phyloP scores from a whole-genome alignment of 2,113 vertebrate genomes.

The Strigops habroptila region DNA sequence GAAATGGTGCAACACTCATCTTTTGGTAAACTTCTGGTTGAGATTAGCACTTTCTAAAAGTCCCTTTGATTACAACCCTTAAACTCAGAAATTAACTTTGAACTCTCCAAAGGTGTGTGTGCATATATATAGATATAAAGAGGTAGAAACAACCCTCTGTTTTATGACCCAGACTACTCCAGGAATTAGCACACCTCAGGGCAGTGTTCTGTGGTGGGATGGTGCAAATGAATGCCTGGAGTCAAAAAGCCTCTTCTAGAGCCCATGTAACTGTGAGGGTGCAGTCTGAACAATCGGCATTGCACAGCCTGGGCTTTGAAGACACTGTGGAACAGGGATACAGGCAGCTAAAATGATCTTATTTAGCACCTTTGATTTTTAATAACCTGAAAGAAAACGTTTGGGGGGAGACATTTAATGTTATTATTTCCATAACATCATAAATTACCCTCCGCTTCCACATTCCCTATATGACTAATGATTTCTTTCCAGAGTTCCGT shows the following conservation, averaged over 20 bases:
- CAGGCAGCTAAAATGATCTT: background rate
- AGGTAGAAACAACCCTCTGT: fast-evolving
- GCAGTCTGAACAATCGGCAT: background rate
- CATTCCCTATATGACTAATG: background rate
- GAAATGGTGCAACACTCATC: background rate
- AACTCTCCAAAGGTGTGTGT: background rate
- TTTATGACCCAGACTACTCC: background rate
- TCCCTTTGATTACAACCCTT: background rate
- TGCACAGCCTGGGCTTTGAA: background rate
- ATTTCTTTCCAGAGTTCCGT: background rate
- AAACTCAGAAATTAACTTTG: background rate
- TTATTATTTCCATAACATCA: background rate
- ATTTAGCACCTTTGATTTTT: background rate
- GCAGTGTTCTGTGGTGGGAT: background rate
- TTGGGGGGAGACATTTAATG: background rate
- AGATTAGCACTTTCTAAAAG: background rate
- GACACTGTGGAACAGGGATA: background rate
- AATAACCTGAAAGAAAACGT: background rate
- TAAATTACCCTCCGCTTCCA: background rate
- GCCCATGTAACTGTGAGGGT: fast-evolving
- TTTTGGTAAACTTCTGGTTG: background rate
- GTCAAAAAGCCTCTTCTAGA: background rate
- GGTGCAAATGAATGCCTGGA: background rate
- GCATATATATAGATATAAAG: background rate
- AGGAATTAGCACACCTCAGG: background rate